Evolutionary conservation across 2,113 vertebrate species (phyloP), one percentile per base, ranked within the genome.

Genomic region (Sinocyclocheilus maitianheensis): DNA sequence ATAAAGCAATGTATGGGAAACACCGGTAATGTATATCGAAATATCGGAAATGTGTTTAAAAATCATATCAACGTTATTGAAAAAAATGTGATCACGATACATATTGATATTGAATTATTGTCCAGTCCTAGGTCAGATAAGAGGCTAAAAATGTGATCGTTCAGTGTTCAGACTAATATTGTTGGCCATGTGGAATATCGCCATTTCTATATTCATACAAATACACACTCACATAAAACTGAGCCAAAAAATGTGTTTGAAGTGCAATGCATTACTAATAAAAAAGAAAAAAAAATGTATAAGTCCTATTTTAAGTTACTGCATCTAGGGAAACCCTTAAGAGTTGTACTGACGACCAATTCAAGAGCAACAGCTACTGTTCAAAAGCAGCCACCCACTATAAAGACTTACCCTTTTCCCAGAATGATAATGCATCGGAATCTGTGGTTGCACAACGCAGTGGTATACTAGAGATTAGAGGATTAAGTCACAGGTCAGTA

Each of bases 391-490:
- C 89, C 85, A 90, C 81, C 77, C 46, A 85, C 88, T 76, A 91
- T 92, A 93, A 92, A 95, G 87, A 77, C 63, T 86, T 89, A 87
- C 87, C 90, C 89, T 51, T 94, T 91, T 87, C 88, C 84, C 87
- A 30, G 84, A 86, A 89, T 83, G 87, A 92, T 91, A 91, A 92
- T 91, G 83, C 80, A 83, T 60, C 40, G 46, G 22, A 86, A 86
- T 74, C 90, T 81, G 60, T 85, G 86, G 87, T 92, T 93, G 84
- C 91, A 91, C 88, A 92, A 92, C 69, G 87, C 76, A 24, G 77
- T 69, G 76, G 74, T 55, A 71, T 43, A 53, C 62, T 53, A 71
- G 77, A 87, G 89, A 90, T 91, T 89, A 90, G 86, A 83, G 81
- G 86, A 86, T 87, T 89, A 90, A 90, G 89, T 92, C 87, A 89